Evolutionary conservation across 2,797 vertebrate species (phyloP).

Genomic region (Coregonus suidteri): DNA sequence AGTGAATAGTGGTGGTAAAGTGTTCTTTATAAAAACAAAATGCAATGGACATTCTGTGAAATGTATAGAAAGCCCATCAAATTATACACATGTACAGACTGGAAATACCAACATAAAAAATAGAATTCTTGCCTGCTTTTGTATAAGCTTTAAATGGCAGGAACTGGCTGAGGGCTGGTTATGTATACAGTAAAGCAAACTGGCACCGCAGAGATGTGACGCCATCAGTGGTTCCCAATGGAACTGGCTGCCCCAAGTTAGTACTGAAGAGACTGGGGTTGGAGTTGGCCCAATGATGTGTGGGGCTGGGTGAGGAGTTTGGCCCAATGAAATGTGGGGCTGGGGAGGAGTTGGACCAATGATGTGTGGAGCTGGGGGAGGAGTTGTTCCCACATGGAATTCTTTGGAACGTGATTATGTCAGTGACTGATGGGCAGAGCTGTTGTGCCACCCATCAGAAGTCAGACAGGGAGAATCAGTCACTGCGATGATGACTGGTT

Average conservation of each 20-base stretch:
- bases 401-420: too few relatives aligned
- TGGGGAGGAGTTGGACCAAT: background rate
- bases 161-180: background rate
- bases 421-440: background rate
- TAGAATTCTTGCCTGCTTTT: slow-evolving; percentile 5
- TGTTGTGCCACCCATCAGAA: background rate
- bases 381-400: background rate
- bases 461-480: background rate
- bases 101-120: too few relatives aligned
- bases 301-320: background rate
- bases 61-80: background rate
- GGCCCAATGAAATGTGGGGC: background rate
- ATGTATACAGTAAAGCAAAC: slow-evolving; percentile 4
- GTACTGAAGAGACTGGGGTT: background rate
- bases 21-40: background rate
- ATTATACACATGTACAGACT: background rate
- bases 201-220: too few relatives aligned
- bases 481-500: background rate
- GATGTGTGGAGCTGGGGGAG: background rate
- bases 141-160: background rate
- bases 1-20: background rate
- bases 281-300: background rate
- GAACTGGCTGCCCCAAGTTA: background rate
- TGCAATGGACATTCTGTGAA: background rate
- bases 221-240: too few relatives aligned